These are phyloP conservation scores for Agrotis exclamationis DNA, from an alignment of 2,888 invertebrate genomes.

Conservation along the genomic window DNA sequence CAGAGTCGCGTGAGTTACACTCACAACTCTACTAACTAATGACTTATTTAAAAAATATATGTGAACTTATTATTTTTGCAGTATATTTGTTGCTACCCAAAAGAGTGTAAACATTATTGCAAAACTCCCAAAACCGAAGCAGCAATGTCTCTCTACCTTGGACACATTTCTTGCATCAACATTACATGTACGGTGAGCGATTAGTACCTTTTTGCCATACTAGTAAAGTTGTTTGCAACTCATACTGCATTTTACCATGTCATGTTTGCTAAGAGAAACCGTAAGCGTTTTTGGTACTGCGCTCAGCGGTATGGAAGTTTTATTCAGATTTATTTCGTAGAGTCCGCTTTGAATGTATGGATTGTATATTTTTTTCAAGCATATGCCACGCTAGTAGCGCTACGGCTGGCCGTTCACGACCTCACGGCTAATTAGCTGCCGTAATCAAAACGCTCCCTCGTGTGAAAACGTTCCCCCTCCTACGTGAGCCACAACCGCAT, in stretches of 20 bases:
- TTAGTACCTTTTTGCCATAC: constrained; percentile 25
- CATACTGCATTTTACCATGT: constrained; percentile 35
- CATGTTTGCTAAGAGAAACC: constrained; percentile 35
- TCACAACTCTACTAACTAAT: constrained; percentile 62
- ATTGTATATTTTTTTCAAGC: constrained; percentile 11
- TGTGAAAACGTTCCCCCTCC: constrained; percentile 74
- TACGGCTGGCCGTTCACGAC: constrained; percentile 58
- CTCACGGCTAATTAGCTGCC: constrained; percentile 74
- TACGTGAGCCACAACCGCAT: constrained; percentile 69
- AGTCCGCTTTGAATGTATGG: constrained; percentile 12
- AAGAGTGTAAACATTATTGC: neutral
- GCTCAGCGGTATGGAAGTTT: constrained; percentile 9
- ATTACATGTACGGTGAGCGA: constrained; percentile 7
- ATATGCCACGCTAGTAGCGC: constrained; percentile 29
- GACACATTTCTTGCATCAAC: constrained; percentile 28
- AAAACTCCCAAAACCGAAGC: constrained; percentile 5
- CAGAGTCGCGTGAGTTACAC: constrained; percentile 77
- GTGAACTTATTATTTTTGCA: constrained; percentile 11
- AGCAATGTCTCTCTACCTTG: neutral
- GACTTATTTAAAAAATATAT: constrained; percentile 32
- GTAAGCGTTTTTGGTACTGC: constrained; percentile 10
- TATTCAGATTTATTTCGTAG: neutral
- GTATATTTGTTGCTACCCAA: constrained; percentile 8
- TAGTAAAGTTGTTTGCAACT: constrained; percentile 43
- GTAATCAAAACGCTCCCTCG: constrained; percentile 79